Conservation (phyloP, 2,113 vertebrate species). For the Ornithorhynchus anatinus region DNA sequence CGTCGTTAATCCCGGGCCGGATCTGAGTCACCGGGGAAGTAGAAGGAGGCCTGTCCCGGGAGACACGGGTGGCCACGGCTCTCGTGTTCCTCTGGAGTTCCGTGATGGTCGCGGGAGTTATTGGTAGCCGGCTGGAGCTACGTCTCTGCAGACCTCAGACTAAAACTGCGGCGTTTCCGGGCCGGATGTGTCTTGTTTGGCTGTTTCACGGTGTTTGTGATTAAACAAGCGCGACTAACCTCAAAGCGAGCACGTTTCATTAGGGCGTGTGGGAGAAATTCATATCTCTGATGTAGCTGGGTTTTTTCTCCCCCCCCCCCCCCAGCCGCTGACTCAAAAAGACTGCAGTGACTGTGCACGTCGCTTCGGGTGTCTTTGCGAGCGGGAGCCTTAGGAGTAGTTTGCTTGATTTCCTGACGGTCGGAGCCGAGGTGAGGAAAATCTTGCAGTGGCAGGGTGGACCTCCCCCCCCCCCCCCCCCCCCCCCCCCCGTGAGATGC, state of each 20-base stretch:
- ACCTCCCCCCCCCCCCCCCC: no score
- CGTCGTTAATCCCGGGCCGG: no score
- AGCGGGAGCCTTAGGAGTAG: neutral
- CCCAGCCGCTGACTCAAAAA: neutral
- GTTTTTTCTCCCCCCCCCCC: neutral
- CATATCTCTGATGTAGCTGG: neutral
- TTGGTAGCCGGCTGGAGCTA: neutral
- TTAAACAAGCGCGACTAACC: neutral
- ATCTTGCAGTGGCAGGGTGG: neutral
- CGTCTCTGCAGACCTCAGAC: neutral
- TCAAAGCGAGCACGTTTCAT: neutral
- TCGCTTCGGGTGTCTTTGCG: neutral
- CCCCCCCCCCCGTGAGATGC: no score
- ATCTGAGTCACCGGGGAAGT: no score
- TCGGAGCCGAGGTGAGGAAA: neutral
- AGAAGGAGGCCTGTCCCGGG: no score
- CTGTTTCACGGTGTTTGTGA: neutral
- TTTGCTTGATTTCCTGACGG: neutral
- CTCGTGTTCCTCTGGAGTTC: neutral
- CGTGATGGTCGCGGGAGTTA: neutral
- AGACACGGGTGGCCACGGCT: no score
- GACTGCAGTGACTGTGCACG: neutral
- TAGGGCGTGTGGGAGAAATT: neutral
- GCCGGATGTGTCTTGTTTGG: neutral
- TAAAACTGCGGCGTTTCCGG: neutral